Percentiles rank a stretch among this genome's conserved stretches.
phyloP scores from a whole-genome alignment of 2,113 vertebrate species.

The Gymnogyps californianus region DNA sequence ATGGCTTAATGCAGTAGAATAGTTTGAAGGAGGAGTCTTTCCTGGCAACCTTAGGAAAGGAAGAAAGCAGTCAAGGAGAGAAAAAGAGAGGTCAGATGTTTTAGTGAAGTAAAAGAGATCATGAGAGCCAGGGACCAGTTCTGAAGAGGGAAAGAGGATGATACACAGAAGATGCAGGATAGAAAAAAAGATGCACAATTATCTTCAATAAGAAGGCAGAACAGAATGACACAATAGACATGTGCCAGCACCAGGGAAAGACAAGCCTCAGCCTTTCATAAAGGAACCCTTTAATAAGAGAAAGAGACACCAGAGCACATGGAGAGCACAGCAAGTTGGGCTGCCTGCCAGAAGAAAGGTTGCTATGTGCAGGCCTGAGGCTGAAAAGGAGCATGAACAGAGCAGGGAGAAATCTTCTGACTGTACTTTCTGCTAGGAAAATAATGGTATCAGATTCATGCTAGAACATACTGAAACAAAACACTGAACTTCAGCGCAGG shows the following conservation, averaged over 20 bases:
- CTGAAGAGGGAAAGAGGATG: background rate
- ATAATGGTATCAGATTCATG: background rate
- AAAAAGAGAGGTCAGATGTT: background rate
- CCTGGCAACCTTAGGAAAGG: background rate
- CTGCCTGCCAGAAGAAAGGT: background rate
- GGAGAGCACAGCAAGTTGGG: background rate
- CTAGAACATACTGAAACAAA: background rate
- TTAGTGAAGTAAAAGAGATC: background rate
- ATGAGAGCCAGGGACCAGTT: background rate
- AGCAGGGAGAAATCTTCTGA: background rate
- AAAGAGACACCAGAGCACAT: background rate
- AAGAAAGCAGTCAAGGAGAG: background rate
- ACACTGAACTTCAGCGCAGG: background rate
- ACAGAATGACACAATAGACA: background rate
- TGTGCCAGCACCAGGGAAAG: background rate
- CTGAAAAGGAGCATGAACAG: background rate
- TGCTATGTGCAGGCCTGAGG: background rate
- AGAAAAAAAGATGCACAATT: background rate
- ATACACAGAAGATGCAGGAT: background rate
- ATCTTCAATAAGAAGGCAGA: background rate
- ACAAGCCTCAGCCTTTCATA: background rate
- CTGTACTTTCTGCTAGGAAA: background rate
- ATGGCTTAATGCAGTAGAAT: background rate
- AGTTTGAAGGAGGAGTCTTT: background rate
- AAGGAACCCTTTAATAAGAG: background rate